Base-by-base conservation (phyloP, 1,140 invertebrate species). In the Ridgeia piscesae region DNA sequence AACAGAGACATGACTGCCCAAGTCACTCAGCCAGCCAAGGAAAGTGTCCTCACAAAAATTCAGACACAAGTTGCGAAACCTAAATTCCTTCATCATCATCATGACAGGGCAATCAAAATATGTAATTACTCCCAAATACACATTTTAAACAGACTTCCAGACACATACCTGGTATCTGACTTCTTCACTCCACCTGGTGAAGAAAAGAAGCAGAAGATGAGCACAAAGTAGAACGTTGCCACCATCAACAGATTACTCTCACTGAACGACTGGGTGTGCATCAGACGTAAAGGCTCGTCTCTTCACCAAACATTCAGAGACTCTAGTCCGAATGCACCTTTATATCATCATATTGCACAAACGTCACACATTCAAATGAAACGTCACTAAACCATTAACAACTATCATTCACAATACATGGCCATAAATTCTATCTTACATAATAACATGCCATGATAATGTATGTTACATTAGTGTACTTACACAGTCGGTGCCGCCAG, bases 401-500 rank as follows among this genome's bases (percentile, higher is more conserved):
- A n/a, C n/a, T n/a, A n/a, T n/a, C n/a, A n/a, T n/a, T n/a, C n/a
- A n/a, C n/a, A n/a, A n/a, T n/a, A n/a, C n/a, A n/a, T n/a, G n/a
- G n/a, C n/a, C n/a, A n/a, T n/a, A n/a, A n/a, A n/a, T n/a, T n/a
- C n/a, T n/a, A n/a, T n/a, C n/a, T n/a, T n/a, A n/a, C n/a, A n/a
- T n/a, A n/a, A n/a, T n/a, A n/a, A n/a, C n/a, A n/a, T n/a, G n/a
- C n/a, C n/a, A n/a, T n/a, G n/a, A n/a, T n/a, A n/a, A n/a, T n/a
- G n/a, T n/a, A n/a, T n/a, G n/a, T n/a, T n/a, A n/a, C n/a, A n/a
- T n/a, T n/a, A n/a, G n/a, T n/a, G n/a, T n/a, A n/a, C n/a, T n/a
- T n/a, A n/a, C 96, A 96, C 92, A 96, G 95, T 77, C 95, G 94
- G 92, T 98, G 97, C 94, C 94, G 93, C 0, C 95, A 96, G 34